Base-by-base conservation (phyloP, 2,888 invertebrate species). In the Seira musarum region DNA sequence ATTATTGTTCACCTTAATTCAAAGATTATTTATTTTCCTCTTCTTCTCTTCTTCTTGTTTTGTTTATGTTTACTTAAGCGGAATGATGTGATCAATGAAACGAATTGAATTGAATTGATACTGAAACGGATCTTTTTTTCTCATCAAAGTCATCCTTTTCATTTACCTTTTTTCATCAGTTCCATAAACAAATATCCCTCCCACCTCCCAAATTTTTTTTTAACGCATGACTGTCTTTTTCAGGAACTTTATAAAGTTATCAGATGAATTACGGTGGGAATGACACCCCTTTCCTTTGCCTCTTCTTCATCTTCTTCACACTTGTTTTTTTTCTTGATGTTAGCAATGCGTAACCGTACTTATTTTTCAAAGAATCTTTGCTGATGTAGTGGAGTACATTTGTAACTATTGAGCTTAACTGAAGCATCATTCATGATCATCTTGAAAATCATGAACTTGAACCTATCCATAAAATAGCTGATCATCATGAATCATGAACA, bases 361-460 rank as follows among this genome's bases (percentile, higher is more conserved):
- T 49, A 2, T 13, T 49, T 49, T 49, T 49, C 17, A 13, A n/a
- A n/a, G 3, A 13, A n/a, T 49, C 49, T 49, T 49, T n/a, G 13
- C 49, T 49, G 49, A 2, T n/a, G 49, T 13, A n/a, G 17, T 49
- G 17, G 17, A 13, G 15, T 49, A 8, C 49, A n/a, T 49, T 49
- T 2, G 15, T 2, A 49, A 49, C 49, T 49, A 49, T n/a, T 49
- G 49, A 49, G 49, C 30, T 8, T 49, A 49, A 49, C 30, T 30
- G 30, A 49, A 49, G n/a, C n/a, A n/a, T n/a, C n/a, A n/a, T n/a
- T n/a, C n/a, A n/a, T n/a, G n/a, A n/a, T n/a, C n/a, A n/a, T n/a
- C n/a, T n/a, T n/a, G n/a, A n/a, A n/a, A 49, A n/a, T 49, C 49
- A 49, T 49, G 49, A 49, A 49, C 49, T 49, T 49, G 49, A 49